A percentile compares a stretch with the other conserved stretches of the same genome.
phyloP scores from a whole-genome alignment of 1,140 invertebrate species.

The Armadillidium nasatum region DNA sequence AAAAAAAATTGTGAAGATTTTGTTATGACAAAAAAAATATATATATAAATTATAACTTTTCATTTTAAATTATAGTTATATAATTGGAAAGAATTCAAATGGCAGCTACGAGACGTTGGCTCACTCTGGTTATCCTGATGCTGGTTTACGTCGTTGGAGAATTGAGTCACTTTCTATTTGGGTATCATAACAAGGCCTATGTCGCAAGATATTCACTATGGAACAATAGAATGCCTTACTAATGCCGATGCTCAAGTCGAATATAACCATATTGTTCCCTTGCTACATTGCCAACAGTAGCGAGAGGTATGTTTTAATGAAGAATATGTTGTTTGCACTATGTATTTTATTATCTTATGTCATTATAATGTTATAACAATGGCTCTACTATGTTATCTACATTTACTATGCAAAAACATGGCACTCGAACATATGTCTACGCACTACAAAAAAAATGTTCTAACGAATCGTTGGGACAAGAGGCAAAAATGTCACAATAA shows the following conservation, averaged over 20 bases:
- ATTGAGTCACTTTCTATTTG: constrained; percentile 78
- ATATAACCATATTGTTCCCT: neutral
- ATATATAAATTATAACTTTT: no score
- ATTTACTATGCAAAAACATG: neutral
- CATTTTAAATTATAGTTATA: no score
- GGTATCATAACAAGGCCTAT: constrained; percentile 76
- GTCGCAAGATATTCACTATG: constrained; percentile 76
- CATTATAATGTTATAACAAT: neutral
- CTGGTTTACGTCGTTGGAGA: constrained; percentile 77
- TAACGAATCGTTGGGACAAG: no score
- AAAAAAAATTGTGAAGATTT: no score
- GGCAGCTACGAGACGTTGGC: constrained; percentile 50
- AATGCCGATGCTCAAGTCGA: constrained; percentile 8
- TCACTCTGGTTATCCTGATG: constrained; percentile 68
- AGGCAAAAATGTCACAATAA: no score
- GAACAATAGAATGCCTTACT: constrained; percentile 72
- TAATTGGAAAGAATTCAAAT: no score
- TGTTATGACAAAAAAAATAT: no score
- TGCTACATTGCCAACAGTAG: constrained; percentile 21
- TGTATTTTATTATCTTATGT: neutral
- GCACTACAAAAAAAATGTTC: neutral
- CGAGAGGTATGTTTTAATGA: neutral
- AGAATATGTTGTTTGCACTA: neutral
- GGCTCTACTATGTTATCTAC: neutral
- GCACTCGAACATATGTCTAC: neutral